Percentiles rank a stretch among this genome's conserved stretches.
Conservation (phyloP, 2,113 vertebrate genomes). For the Okapia johnstoni region DNA sequence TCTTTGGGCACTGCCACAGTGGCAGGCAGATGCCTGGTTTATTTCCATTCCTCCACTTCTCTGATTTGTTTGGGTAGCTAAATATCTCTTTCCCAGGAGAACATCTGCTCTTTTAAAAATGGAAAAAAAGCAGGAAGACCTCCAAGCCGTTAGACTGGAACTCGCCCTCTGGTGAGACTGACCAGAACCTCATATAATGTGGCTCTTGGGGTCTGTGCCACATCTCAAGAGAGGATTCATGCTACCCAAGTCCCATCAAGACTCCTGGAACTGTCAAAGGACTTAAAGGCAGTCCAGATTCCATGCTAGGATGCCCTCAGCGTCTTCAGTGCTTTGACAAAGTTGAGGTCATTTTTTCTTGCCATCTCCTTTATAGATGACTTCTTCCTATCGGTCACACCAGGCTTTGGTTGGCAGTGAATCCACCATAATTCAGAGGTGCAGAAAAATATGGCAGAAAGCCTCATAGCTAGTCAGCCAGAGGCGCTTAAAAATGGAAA, state of each 20-base stretch:
- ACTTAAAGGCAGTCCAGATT: neutral
- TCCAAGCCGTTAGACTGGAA: neutral
- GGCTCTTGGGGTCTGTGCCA: neutral
- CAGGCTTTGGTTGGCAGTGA: neutral
- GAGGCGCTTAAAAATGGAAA: neutral
- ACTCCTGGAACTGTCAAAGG: neutral
- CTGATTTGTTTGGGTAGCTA: constrained; percentile 20
- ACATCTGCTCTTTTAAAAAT: constrained; percentile 28
- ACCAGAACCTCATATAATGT: neutral
- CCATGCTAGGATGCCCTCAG: neutral
- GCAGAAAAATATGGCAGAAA: neutral
- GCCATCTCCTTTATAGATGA: neutral
- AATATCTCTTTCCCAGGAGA: constrained; percentile 30
- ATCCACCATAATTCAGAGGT: neutral
- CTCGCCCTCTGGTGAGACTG: neutral
- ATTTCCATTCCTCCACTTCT: constrained; percentile 51
- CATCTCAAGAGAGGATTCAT: fast-evolving
- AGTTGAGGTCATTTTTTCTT: neutral
- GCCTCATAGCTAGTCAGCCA: neutral
- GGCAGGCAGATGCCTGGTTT: constrained; percentile 58
- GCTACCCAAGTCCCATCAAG: neutral
- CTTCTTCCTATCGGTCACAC: neutral
- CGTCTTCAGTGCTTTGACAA: neutral
- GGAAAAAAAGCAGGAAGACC: constrained; percentile 19
- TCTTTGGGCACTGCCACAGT: constrained; percentile 67